phyloP scores from a whole-genome alignment of 2,888 invertebrate species.

The Cinara cedri region DNA sequence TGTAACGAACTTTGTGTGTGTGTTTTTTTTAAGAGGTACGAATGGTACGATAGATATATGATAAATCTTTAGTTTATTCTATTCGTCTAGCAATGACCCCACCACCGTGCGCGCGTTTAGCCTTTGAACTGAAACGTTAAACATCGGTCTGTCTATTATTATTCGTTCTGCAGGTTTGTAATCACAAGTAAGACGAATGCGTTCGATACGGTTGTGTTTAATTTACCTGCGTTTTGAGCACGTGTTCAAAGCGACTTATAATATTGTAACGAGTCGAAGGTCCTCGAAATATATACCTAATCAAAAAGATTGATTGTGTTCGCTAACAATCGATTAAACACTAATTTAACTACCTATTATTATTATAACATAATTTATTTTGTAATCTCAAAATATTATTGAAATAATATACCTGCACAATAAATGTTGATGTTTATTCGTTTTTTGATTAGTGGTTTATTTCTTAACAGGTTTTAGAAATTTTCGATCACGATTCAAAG shows the following conservation, averaged over 20 bases:
- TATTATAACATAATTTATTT: too few species aligned
- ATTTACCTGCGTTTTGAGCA: background rate
- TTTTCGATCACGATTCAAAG: too few species aligned
- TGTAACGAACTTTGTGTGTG: too few species aligned
- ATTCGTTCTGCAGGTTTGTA: conserved; percentile 15
- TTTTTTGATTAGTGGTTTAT: too few species aligned
- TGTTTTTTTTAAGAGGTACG: too few species aligned
- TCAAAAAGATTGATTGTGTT: too few species aligned
- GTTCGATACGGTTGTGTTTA: conserved; percentile 24
- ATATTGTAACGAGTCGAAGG: conserved; percentile 25
- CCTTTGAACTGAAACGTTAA: background rate
- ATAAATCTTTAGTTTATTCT: background rate
- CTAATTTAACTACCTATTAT: too few species aligned
- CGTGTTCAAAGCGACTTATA: conserved; percentile 22
- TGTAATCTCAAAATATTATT: too few species aligned
- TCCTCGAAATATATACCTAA: background rate
- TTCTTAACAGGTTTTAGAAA: too few species aligned
- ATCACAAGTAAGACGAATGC: conserved; percentile 19
- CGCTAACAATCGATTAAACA: background rate
- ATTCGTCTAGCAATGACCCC: background rate
- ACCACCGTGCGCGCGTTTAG: too few species aligned
- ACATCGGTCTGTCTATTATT: background rate
- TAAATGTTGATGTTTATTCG: too few species aligned
- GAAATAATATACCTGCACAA: too few species aligned
- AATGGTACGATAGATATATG: background rate